Percentiles rank a stretch among this genome's conserved stretches.
phyloP scores from a whole-genome alignment of 2,113 vertebrate genomes.

The Equus przewalskii region DNA sequence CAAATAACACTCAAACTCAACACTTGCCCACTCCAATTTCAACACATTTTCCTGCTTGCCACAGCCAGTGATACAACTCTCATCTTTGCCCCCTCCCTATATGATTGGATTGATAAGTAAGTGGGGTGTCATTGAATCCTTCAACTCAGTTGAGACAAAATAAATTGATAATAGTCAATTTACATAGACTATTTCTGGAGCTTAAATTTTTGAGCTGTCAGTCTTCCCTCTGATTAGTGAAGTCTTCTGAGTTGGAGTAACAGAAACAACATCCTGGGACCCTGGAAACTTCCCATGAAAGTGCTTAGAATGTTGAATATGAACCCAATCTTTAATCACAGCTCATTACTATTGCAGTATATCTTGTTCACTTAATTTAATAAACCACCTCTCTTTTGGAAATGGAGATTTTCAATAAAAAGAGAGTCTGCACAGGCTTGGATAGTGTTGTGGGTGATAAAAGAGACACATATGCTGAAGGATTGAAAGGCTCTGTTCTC shows the following conservation, averaged over 20 bases:
- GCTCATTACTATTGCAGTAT: not conserved
- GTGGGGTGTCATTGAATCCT: accelerated
- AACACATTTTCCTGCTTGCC: not conserved
- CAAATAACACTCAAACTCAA: accelerated
- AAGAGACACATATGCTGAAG: accelerated
- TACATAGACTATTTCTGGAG: not conserved
- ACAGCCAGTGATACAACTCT: accelerated
- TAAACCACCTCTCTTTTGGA: not conserved
- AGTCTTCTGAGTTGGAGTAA: not conserved
- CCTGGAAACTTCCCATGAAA: not conserved
- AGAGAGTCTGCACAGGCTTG: not conserved
- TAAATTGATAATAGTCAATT: not conserved
- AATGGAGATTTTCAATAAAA: not conserved
- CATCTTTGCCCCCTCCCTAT: not conserved
- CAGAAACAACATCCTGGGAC: not conserved
- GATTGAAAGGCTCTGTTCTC: not conserved
- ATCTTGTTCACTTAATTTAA: not conserved
- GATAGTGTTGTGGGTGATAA: accelerated
- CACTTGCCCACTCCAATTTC: not conserved
- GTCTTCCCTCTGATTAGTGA: not conserved
- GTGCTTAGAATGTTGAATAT: not conserved
- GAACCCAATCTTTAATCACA: not conserved
- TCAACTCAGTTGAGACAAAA: not conserved
- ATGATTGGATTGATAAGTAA: not conserved
- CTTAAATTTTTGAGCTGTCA: not conserved